These are phyloP conservation scores for Pomacea maculata DNA, from an alignment of 1,140 invertebrate genomes.

Conservation along the genomic window DNA sequence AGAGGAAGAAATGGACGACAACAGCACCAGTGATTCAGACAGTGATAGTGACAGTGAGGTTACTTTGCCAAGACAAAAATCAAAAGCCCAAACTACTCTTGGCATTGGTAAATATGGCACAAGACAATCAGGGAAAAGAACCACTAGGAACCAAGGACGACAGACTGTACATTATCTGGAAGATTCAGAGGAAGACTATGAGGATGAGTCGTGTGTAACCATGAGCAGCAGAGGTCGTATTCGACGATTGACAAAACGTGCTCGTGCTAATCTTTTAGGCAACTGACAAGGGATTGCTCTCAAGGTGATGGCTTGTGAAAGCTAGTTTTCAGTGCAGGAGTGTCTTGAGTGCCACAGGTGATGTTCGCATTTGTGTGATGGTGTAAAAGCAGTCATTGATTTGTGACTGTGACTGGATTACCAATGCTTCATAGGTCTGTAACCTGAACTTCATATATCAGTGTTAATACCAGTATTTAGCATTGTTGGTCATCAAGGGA, in stretches of 20 bases:
- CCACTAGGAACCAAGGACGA: conserved; percentile 60
- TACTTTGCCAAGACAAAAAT: conserved; percentile 19
- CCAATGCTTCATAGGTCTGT: too few species aligned
- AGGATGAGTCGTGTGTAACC: conserved; percentile 67
- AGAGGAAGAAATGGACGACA: conserved; percentile 21
- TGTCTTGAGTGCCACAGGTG: too few species aligned
- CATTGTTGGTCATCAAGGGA: too few species aligned
- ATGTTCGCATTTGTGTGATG: too few species aligned
- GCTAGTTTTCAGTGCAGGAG: too few species aligned
- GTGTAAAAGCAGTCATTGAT: too few species aligned
- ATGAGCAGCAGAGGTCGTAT: conserved; percentile 86
- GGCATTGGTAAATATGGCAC: background rate
- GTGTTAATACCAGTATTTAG: too few species aligned
- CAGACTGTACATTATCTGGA: conserved; percentile 62
- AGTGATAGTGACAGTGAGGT: conserved; percentile 46
- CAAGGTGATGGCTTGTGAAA: too few species aligned
- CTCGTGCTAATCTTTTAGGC: conserved; percentile 67
- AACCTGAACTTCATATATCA: too few species aligned
- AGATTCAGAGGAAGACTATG: conserved; percentile 62
- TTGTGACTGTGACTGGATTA: too few species aligned
- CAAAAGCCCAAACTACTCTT: background rate
- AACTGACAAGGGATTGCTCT: too few species aligned
- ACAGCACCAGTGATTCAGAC: conserved; percentile 19
- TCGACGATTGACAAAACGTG: conserved; percentile 82
- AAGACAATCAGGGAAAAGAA: conserved; percentile 20